Base-by-base conservation (phyloP, 2,797 vertebrate species). In the Ctenopoma multispine region DNA sequence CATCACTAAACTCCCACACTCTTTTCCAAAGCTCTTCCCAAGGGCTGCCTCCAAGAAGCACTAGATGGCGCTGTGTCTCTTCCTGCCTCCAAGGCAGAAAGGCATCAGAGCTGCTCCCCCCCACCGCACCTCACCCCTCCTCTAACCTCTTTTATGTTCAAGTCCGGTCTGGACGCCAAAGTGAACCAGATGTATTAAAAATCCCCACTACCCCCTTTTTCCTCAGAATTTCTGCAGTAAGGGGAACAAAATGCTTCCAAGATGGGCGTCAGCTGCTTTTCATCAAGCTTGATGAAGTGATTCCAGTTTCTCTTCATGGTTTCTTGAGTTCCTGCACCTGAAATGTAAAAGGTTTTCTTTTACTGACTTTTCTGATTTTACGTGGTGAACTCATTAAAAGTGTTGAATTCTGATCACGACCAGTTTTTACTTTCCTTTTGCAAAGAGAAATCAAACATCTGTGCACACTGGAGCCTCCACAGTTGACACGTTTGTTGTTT, bases 61-160 rank as follows among this genome's bases (percentile, higher is more conserved):
- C 88, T 87, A 92, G 91, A 84, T 90, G 91, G 88, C 88, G 62
- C 88, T 90, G 74, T 89, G 84, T 64, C 75, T 83, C 89, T 83
- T 88, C 44, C 72, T 31, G 50, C 12, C 38, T 43, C 40, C 0
- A 1, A 12, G 36, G 58, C 12, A 29, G 71, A 55, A 1, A 9
- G 5, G 17, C 24, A 41, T n/a, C n/a, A 44, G 9, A 48, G 57
- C 3, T 5, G 0, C 31, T 10, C 51, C 27, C n/a, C 27, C 6
- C 40, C 13, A n/a, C n/a, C n/a, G n/a, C n/a, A n/a, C n/a, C n/a
- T n/a, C 31, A 34, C 2, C 31, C 9, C 38, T 4, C 10, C 47
- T 8, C 36, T 34, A 64, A 53, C 3, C 3, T 60, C 65, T 79
- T 90, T 90, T 60, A 84, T 84, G 80, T 82, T 86, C 81, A 74